phyloP scores from a whole-genome alignment of 1,140 invertebrate genomes.

The Monochamus saltuarius region DNA sequence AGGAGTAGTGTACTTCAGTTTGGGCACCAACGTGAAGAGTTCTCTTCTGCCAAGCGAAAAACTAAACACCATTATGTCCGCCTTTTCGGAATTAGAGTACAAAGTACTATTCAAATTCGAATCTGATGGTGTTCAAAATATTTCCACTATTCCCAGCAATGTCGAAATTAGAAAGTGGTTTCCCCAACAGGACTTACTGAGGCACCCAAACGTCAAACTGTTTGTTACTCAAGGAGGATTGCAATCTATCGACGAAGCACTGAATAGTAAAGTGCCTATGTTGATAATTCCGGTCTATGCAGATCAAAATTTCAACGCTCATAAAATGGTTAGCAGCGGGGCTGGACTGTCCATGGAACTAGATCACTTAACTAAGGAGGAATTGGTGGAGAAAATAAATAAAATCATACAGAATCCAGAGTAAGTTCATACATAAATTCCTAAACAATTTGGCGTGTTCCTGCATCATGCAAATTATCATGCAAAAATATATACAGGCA shows the following conservation, averaged over 20 bases:
- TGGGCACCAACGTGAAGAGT: slow-evolving; percentile 59
- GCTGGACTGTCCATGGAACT: slow-evolving; percentile 37
- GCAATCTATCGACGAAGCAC: slow-evolving; percentile 55
- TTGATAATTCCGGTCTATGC: slow-evolving; percentile 52
- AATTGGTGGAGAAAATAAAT: slow-evolving; percentile 22
- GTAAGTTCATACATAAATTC: too few species aligned
- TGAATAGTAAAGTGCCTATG: slow-evolving; percentile 56
- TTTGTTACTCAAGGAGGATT: slow-evolving; percentile 57
- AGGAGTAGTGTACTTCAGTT: slow-evolving; percentile 61
- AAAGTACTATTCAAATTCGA: slow-evolving; percentile 62
- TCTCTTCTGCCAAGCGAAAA: slow-evolving; percentile 55
- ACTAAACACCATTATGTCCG: slow-evolving; percentile 53
- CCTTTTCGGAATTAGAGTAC: slow-evolving; percentile 49
- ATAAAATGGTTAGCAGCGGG: slow-evolving; percentile 31
- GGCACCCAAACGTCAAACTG: slow-evolving; percentile 52
- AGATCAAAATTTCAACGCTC: slow-evolving; percentile 47
- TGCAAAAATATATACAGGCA: too few species aligned
- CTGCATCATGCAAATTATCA: too few species aligned
- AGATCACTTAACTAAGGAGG: slow-evolving; percentile 25
- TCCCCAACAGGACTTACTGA: slow-evolving; percentile 66
- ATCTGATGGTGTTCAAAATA: slow-evolving; percentile 49
- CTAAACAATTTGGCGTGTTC: too few species aligned
- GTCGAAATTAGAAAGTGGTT: slow-evolving; percentile 66
- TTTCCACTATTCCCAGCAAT: slow-evolving; percentile 57
- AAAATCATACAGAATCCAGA: too few species aligned